These are phyloP conservation scores for Andrena minutula DNA, from an alignment of 2,888 invertebrate species.

Conservation along the genomic window DNA sequence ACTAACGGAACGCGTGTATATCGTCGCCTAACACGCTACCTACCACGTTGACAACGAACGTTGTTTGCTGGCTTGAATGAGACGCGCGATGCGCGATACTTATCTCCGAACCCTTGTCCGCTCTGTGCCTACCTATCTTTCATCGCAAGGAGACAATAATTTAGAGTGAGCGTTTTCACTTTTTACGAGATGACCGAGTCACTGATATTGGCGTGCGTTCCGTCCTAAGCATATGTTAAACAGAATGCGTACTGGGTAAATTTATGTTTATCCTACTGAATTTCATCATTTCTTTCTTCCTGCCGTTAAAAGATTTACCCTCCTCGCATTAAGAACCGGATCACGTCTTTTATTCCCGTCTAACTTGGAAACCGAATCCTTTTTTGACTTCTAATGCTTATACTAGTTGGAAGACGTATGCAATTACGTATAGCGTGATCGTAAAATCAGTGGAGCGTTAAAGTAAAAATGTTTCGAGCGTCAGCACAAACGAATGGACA, in stretches of 20 bases:
- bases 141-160: conserved; percentile 70
- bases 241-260: background rate
- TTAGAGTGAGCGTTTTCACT: conserved; percentile 68
- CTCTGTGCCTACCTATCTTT: conserved; percentile 70
- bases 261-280: too few species aligned
- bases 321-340: too few species aligned
- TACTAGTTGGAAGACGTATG: too few species aligned
- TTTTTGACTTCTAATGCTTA: too few species aligned
- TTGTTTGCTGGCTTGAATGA: conserved; percentile 74
- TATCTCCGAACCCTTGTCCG: conserved; percentile 72
- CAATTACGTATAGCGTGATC: too few species aligned
- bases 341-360: too few species aligned
- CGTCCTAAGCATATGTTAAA: background rate
- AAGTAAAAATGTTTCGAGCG: too few species aligned
- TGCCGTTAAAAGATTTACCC: too few species aligned
- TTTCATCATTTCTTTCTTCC: too few species aligned
- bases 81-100: conserved; percentile 77
- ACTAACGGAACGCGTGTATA: conserved; percentile 71
- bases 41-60: conserved; percentile 75
- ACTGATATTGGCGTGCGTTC: background rate
- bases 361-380: too few species aligned
- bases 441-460: too few species aligned
- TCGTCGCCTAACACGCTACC: conserved; percentile 71
- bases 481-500: too few species aligned
- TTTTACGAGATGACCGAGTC: conserved; percentile 48